Evolutionary conservation across 2,113 vertebrate species (phyloP), one percentile per base, ranked within the genome.

Genomic region (Ptyas mucosa): DNA sequence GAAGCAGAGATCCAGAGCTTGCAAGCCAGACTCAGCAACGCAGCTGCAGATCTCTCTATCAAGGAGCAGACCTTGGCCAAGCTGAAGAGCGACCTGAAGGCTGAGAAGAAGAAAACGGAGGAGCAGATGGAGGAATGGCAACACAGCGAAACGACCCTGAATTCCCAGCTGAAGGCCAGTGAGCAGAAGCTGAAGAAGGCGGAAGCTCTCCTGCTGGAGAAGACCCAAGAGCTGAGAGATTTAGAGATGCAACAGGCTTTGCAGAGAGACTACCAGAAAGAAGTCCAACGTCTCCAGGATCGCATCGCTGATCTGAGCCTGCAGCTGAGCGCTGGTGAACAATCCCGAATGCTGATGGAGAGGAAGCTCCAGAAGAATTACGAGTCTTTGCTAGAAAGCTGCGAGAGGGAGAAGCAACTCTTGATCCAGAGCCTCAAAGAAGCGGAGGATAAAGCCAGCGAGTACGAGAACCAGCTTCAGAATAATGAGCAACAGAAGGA

Each of bases 1-100:
- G 99, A 99, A 96, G 95, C 97, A 0, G 99, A 99, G 95, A 98
- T 99, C 93, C 98, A 98, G 94, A 98, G 97, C 93, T 97, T 99
- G 89, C 99, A 99, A 96, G 97, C 97, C 0, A 98, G 99, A 95
- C 98, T 99, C 34, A 97, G 98, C 23, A 98, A 98, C 0, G 98
- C 98, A 0, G 98, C 98, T 4, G 98, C 98, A 0, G 99, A 99
- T 97, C 98, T 99, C 26, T 93, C 98, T 54, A 98, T 98, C 20
- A 99, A 99, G 91, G 99, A 99, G 95, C 98, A 99, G 96, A 98
- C 98, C 0, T 96, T 99, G 96, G 98, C 97, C 92, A 98, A 99
- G 93, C 98, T 99, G 96, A 98, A 98, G 91, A 98, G 98, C 0
- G 98, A 99, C 96, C 97, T 99, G 91, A 98, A 98, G 97, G 96